Evolutionary conservation across 2,113 vertebrate genomes (phyloP).

Genomic region (Elanus axillaris): DNA sequence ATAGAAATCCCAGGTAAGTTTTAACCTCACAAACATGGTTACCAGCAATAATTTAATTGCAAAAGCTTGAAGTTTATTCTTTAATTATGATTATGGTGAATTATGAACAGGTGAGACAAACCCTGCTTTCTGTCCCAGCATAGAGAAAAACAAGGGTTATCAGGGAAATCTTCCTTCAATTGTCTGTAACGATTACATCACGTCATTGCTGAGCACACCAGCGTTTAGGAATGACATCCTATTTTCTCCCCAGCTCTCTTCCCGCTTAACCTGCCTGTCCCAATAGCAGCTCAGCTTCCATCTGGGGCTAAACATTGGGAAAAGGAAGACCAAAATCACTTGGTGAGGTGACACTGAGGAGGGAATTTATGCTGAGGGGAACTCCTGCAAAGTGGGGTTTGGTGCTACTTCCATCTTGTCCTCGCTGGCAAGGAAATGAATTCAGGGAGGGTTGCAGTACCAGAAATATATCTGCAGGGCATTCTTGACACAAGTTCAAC

Average conservation of each 20-base stretch:
- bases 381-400: not conserved
- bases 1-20: not conserved
- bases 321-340: not conserved
- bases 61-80: not conserved
- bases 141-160: not conserved
- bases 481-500: not conserved
- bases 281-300: not conserved
- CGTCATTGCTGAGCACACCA: not conserved
- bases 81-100: not conserved
- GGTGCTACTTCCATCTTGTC: not conserved
- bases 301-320: not conserved
- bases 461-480: not conserved
- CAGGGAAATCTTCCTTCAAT: not conserved
- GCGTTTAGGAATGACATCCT: not conserved
- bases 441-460: not conserved
- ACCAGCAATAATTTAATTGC: not conserved
- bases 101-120: not conserved
- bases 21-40: not conserved
- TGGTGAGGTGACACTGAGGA: not conserved
- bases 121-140: not conserved
- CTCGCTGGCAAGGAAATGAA: not conserved
- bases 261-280: not conserved
- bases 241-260: not conserved
- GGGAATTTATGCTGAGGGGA: not conserved
- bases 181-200: rapidly evolving